Percentiles rank a stretch among this genome's conserved stretches.
Conservation (phyloP, 1,140 invertebrate genomes). For the Aplysia californica region DNA sequence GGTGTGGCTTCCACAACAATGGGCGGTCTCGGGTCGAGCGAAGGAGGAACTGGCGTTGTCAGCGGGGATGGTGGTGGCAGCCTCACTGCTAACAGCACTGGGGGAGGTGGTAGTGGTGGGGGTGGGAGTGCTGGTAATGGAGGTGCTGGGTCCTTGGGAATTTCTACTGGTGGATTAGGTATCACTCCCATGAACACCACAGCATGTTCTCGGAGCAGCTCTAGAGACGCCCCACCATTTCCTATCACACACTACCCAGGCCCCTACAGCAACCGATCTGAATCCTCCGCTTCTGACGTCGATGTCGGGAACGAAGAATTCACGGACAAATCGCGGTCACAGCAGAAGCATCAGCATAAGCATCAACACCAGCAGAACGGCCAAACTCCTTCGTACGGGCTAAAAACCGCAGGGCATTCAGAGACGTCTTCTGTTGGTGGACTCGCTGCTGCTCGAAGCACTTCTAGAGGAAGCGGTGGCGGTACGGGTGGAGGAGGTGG, state of each 20-base stretch:
- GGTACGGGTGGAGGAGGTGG: no score
- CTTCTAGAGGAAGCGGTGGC: no score
- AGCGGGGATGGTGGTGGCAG: neutral
- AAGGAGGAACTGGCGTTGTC: no score
- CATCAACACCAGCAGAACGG: conserved; percentile 26
- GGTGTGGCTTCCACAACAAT: no score
- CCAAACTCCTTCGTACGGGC: neutral
- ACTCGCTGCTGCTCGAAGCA: no score
- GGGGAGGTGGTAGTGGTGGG: neutral
- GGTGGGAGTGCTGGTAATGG: neutral
- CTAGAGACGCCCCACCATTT: conserved; percentile 40
- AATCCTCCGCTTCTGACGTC: conserved; percentile 62
- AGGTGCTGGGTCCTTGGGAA: neutral
- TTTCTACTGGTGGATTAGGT: no score
- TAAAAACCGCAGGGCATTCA: conserved; percentile 24
- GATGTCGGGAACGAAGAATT: conserved; percentile 59
- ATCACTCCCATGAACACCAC: neutral
- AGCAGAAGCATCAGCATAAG: conserved; percentile 19
- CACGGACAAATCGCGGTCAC: conserved; percentile 43
- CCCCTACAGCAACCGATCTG: conserved; percentile 59
- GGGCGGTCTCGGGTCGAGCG: no score
- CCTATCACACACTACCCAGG: conserved; percentile 42
- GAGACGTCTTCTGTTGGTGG: no score
- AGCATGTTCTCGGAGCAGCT: conserved; percentile 55
- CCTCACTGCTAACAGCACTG: neutral